Evolutionary conservation across 2,888 invertebrate genomes (phyloP).

Genomic region (Anthophora plumipes): DNA sequence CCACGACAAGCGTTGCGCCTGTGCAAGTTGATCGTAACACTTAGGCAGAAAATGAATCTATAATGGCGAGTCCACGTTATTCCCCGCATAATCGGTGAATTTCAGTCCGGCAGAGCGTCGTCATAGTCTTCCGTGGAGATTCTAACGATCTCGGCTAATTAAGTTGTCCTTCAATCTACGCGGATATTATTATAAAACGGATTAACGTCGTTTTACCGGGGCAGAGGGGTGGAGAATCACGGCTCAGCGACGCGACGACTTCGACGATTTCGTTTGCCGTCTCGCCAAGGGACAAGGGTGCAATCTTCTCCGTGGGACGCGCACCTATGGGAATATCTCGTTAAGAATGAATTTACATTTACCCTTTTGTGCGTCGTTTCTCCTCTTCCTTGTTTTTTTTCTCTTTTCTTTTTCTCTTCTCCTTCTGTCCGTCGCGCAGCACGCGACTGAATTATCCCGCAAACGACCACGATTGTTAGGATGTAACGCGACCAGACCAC

Average conservation of each 20-base stretch:
- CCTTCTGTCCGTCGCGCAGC: neutral
- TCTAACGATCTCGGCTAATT: slow-evolving; percentile 69
- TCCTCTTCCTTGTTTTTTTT: neutral
- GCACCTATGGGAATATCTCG: slow-evolving; percentile 56
- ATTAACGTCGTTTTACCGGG: slow-evolving; percentile 65
- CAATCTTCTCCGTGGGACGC: slow-evolving; percentile 35
- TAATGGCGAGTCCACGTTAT: slow-evolving; percentile 42
- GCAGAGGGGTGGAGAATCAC: slow-evolving; percentile 44
- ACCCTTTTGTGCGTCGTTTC: slow-evolving; percentile 16
- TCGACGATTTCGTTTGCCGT: slow-evolving; percentile 50
- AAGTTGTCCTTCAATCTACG: slow-evolving; percentile 77
- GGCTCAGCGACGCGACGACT: slow-evolving; percentile 39
- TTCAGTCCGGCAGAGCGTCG: slow-evolving; percentile 20
- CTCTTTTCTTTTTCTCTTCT: neutral
- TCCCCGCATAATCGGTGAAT: slow-evolving; percentile 51
- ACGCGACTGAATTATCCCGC: slow-evolving; percentile 43
- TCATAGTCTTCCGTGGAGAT: slow-evolving; percentile 21
- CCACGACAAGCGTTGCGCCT: neutral
- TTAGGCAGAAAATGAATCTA: slow-evolving; percentile 43
- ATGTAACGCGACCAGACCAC: slow-evolving; percentile 28
- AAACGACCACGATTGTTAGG: slow-evolving; percentile 47
- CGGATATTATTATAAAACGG: slow-evolving; percentile 68
- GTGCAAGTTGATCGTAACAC: slow-evolving; percentile 23
- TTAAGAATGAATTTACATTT: slow-evolving; percentile 49
- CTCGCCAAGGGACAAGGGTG: slow-evolving; percentile 21